Evolutionary conservation across 2,888 invertebrate species (phyloP).

Genomic region (Chromoteleia sp.): DNA sequence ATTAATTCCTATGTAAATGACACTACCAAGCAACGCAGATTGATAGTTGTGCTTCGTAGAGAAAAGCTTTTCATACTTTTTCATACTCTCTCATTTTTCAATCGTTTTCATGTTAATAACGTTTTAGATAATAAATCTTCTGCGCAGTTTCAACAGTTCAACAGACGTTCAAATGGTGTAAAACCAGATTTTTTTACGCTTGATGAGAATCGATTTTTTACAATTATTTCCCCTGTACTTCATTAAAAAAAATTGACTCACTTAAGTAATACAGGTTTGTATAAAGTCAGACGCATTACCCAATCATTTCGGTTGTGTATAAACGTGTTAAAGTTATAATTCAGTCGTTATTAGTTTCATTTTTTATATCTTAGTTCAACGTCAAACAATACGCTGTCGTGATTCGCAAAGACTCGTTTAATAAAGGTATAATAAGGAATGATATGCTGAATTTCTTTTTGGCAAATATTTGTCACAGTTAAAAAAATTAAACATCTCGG

Average conservation of each 20-base stretch:
- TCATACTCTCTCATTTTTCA: slow-evolving; percentile 39
- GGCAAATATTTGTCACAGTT: not conserved
- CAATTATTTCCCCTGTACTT: slow-evolving; percentile 4
- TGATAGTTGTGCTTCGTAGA: slow-evolving; percentile 43
- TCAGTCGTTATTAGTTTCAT: slow-evolving; percentile 44
- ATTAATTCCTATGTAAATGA: slow-evolving; percentile 41
- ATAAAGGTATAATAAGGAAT: not conserved
- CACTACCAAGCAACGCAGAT: slow-evolving; percentile 36
- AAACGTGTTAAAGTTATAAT: slow-evolving; percentile 48
- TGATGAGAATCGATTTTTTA: slow-evolving; percentile 21
- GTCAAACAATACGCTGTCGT: slow-evolving; percentile 3
- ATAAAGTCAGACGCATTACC: slow-evolving; percentile 46
- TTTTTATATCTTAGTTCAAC: slow-evolving; percentile 17
- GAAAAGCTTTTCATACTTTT: slow-evolving; percentile 35
- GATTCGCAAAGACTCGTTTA: not conserved
- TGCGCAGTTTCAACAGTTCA: slow-evolving; percentile 54
- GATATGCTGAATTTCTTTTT: not conserved
- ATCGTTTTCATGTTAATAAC: slow-evolving; percentile 37
- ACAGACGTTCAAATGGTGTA: slow-evolving; percentile 37
- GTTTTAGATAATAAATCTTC: slow-evolving; percentile 37
- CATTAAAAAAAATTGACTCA: slow-evolving; percentile 26
- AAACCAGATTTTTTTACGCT: slow-evolving; percentile 20
- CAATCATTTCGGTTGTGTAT: slow-evolving; percentile 28
- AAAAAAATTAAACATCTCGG: not conserved
- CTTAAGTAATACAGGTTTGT: slow-evolving; percentile 37